Evolutionary conservation across 1,140 invertebrate genomes (phyloP).

Genomic region (Hirudo medicinalis): DNA sequence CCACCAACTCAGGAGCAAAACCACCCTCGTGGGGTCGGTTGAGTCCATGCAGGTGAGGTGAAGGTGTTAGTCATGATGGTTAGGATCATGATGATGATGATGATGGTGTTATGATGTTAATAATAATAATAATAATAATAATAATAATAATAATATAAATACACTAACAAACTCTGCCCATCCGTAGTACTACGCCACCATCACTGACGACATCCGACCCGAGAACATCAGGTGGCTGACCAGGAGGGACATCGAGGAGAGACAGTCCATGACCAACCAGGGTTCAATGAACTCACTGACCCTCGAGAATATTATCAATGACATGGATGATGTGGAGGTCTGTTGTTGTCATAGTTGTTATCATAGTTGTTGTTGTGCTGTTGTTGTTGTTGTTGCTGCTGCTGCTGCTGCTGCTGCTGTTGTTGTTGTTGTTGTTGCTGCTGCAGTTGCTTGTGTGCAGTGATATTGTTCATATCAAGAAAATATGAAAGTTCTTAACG

Average conservation of each 20-base stretch:
- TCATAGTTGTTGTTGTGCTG: neutral
- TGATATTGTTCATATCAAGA: too few species aligned
- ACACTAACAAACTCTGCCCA: neutral
- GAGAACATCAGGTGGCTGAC: conserved; percentile 6
- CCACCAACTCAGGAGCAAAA: conserved; percentile 73
- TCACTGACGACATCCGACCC: neutral
- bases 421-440: neutral
- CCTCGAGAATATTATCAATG: conserved; percentile 4
- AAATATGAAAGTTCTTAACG: too few species aligned
- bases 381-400: neutral
- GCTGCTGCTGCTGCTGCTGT: neutral
- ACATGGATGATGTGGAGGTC: conserved; percentile 8
- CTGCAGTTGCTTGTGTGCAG: too few species aligned
- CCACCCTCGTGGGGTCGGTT: conserved; percentile 81
- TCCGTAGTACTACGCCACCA: neutral
- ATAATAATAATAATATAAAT: neutral
- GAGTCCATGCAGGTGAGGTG: conserved; percentile 73
- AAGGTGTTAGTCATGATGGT: neutral
- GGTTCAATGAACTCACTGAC: neutral
- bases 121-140: conserved; percentile 10
- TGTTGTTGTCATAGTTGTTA: neutral
- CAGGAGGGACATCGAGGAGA: conserved; percentile 3
- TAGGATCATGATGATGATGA: neutral
- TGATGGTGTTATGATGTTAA: conserved; percentile 9
- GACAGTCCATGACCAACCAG: neutral